phyloP scores from a whole-genome alignment of 2,888 invertebrate species.

The Erebia aethiops region DNA sequence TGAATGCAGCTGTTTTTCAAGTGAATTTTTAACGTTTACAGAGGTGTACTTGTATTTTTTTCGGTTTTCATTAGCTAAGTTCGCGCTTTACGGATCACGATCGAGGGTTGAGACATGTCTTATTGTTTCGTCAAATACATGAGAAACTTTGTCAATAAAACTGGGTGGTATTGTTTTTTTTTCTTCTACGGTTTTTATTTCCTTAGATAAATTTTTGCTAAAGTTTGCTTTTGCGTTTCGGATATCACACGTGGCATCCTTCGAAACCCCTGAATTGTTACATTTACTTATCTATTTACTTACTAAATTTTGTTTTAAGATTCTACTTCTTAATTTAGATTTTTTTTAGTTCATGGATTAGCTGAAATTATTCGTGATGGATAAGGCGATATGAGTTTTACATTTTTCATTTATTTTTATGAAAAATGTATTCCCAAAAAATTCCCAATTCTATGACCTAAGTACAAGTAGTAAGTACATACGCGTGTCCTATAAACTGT shows the following conservation, averaged over 20 bases:
- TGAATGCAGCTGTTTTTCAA: not conserved
- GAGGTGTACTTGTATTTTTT: slow-evolving; percentile 74
- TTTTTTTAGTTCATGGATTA: too few relatives aligned
- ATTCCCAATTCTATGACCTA: too few relatives aligned
- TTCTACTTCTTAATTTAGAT: too few relatives aligned
- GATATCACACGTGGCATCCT: not conserved
- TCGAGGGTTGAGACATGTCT: slow-evolving; percentile 74
- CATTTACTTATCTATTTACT: not conserved
- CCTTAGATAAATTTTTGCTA: slow-evolving; percentile 37
- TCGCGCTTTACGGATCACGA: slow-evolving; percentile 80
- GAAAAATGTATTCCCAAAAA: too few relatives aligned
- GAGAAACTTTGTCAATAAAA: slow-evolving; percentile 77
- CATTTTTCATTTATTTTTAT: too few relatives aligned
- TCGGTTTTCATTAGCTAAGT: slow-evolving; percentile 80
- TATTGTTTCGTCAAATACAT: slow-evolving; percentile 80
- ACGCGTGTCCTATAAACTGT: too few relatives aligned
- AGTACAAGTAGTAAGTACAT: too few relatives aligned
- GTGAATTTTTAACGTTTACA: slow-evolving; percentile 48
- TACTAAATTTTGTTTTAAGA: too few relatives aligned
- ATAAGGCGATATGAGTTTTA: too few relatives aligned
- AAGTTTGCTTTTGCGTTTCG: slow-evolving; percentile 20
- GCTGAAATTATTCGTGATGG: too few relatives aligned
- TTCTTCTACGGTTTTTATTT: slow-evolving; percentile 41
- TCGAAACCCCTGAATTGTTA: not conserved
- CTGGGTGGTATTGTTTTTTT: slow-evolving; percentile 62